Percentiles rank a stretch among this genome's conserved stretches.
Evolutionary conservation across 2,888 invertebrate genomes (phyloP).

Genomic region (Philaethria dido): DNA sequence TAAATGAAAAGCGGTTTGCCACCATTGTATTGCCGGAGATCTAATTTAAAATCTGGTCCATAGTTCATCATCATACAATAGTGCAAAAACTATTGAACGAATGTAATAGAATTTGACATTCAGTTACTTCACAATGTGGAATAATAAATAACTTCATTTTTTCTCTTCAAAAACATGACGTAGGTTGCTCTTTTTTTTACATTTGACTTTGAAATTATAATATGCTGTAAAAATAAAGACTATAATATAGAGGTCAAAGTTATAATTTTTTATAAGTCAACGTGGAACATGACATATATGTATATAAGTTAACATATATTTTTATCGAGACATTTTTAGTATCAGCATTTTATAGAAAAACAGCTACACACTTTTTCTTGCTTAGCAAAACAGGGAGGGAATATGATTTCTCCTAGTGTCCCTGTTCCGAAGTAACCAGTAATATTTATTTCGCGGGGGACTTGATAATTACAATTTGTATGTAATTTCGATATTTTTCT

Average conservation of each 20-base stretch:
- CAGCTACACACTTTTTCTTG: too few relatives aligned
- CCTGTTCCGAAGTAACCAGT: too few relatives aligned
- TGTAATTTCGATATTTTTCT: background rate
- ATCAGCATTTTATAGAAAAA: too few relatives aligned
- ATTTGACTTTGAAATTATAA: background rate
- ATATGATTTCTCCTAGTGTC: too few relatives aligned
- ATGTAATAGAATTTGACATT: background rate
- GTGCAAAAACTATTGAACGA: constrained; percentile 2
- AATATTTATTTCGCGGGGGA: too few relatives aligned
- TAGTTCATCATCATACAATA: constrained; percentile 12
- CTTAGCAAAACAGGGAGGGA: too few relatives aligned
- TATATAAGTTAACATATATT: too few relatives aligned
- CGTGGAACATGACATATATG: too few relatives aligned
- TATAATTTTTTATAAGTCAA: too few relatives aligned
- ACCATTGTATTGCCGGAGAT: background rate
- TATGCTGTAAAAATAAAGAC: background rate
- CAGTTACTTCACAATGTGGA: constrained; percentile 3
- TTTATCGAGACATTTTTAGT: too few relatives aligned
- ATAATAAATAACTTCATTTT: background rate
- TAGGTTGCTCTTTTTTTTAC: too few relatives aligned
- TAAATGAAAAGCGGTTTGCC: background rate
- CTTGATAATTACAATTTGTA: background rate
- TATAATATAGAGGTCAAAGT: background rate
- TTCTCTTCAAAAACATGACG: background rate
- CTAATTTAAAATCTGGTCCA: constrained; percentile 13